phyloP scores from a whole-genome alignment of 1,140 invertebrate species.

The Araneus ventricosus region DNA sequence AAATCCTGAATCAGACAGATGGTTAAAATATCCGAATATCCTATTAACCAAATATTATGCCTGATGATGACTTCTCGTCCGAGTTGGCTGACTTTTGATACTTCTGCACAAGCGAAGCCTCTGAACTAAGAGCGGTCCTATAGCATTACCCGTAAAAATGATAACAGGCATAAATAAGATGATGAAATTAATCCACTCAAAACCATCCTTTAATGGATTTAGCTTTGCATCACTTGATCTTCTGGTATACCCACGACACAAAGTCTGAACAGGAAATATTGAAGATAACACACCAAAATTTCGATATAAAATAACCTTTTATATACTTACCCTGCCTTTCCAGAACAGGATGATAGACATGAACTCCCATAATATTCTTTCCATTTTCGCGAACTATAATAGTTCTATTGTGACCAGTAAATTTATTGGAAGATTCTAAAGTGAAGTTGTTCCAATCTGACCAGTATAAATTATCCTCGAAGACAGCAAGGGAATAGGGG shows the following conservation, averaged over 20 bases:
- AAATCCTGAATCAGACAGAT: too few species aligned
- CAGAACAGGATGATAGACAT: slow-evolving; percentile 80
- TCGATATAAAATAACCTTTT: neutral
- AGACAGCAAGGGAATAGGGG: slow-evolving; percentile 91
- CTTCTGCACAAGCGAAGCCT: too few species aligned
- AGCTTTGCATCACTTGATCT: neutral
- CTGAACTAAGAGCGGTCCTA: too few species aligned
- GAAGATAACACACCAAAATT: too few species aligned
- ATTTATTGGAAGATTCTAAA: slow-evolving; percentile 78
- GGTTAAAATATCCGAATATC: too few species aligned
- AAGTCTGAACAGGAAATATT: neutral
- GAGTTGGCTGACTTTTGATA: too few species aligned
- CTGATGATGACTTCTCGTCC: too few species aligned
- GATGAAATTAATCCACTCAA: too few species aligned
- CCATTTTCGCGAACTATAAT: slow-evolving; percentile 78
- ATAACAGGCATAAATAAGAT: too few species aligned
- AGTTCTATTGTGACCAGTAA: slow-evolving; percentile 83
- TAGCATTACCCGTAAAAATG: too few species aligned
- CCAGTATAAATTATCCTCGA: slow-evolving; percentile 93
- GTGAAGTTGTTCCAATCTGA: slow-evolving; percentile 85
- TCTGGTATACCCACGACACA: neutral
- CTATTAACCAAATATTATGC: too few species aligned
- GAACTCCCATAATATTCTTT: slow-evolving; percentile 80
- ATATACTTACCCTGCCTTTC: slow-evolving; percentile 77
- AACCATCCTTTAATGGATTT: neutral